Percentiles rank a stretch among this genome's conserved stretches.
Conservation (phyloP, 2,888 invertebrate species). For the Rhingia rostrata region DNA sequence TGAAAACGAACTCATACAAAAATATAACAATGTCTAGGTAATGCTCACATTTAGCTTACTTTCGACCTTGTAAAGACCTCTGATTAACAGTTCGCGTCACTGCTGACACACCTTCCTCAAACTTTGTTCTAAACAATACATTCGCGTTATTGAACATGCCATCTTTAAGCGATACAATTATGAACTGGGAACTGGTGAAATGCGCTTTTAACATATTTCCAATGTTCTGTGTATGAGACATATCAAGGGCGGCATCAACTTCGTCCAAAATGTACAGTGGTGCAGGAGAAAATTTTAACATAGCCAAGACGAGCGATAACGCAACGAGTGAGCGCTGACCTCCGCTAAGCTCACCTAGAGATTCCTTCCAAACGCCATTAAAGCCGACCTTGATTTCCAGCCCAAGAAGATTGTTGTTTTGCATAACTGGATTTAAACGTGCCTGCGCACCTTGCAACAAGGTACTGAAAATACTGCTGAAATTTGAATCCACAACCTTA, state of each 20-base stretch:
- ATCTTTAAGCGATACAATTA: slow-evolving; percentile 98
- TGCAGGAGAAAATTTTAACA: slow-evolving; percentile 98
- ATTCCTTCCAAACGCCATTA: slow-evolving; percentile 97
- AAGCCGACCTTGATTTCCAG: slow-evolving; percentile 96
- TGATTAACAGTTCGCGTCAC: slow-evolving; percentile 87
- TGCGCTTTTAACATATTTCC: slow-evolving; percentile 96
- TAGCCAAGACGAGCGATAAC: slow-evolving; percentile 96
- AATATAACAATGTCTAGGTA: too few relatives aligned
- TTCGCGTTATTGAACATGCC: slow-evolving; percentile 99
- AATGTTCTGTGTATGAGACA: slow-evolving; percentile 99
- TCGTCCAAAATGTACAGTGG: slow-evolving; percentile 99
- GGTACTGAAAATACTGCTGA: slow-evolving; percentile 96
- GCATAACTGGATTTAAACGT: slow-evolving; percentile 87
- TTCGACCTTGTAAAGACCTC: slow-evolving; percentile 56
- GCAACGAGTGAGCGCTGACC: slow-evolving; percentile 98
- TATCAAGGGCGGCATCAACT: slow-evolving; percentile 98
- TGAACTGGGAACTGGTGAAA: slow-evolving; percentile 96
- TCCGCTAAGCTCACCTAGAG: slow-evolving; percentile 96
- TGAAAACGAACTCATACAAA: too few relatives aligned
- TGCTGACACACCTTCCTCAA: slow-evolving; percentile 97
- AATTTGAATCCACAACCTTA: slow-evolving; percentile 94
- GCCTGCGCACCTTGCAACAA: slow-evolving; percentile 96
- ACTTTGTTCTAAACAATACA: slow-evolving; percentile 96
- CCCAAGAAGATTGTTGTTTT: slow-evolving; percentile 87
- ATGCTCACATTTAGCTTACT: background rate